Conservation (phyloP, 2,113 vertebrate species). For the Petroica traversi region DNA sequence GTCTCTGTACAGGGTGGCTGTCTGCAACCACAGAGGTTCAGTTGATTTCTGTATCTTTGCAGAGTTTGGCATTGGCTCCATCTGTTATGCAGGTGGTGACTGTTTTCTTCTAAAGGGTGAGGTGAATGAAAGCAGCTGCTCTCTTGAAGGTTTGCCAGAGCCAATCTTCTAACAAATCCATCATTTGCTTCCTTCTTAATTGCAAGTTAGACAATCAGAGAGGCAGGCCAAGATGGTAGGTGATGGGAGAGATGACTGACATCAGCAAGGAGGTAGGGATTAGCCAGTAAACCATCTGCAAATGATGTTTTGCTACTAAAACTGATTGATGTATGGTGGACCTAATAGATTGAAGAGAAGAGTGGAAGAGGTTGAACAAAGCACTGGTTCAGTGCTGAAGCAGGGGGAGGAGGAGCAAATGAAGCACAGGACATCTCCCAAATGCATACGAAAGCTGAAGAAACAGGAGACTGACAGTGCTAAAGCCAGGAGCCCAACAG, state of each 20-base stretch:
- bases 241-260: not conserved
- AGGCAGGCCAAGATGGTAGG: not conserved
- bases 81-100: not conserved
- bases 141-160: not conserved
- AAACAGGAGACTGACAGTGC: not conserved
- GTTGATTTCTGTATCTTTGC: not conserved
- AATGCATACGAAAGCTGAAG: not conserved
- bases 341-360: not conserved
- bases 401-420: not conserved
- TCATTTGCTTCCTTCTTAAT: not conserved
- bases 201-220: not conserved
- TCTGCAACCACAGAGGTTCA: not conserved
- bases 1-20: not conserved
- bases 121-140: not conserved
- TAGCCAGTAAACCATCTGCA: not conserved
- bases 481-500: not conserved
- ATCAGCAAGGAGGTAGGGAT: not conserved
- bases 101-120: not conserved
- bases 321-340: not conserved
- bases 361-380: not conserved
- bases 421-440: not conserved
- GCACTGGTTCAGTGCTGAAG: not conserved
- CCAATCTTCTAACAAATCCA: not conserved
- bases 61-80: not conserved
- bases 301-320: not conserved